Conservation (phyloP, 2,797 vertebrate species). For the Cyclura pinguis region DNA sequence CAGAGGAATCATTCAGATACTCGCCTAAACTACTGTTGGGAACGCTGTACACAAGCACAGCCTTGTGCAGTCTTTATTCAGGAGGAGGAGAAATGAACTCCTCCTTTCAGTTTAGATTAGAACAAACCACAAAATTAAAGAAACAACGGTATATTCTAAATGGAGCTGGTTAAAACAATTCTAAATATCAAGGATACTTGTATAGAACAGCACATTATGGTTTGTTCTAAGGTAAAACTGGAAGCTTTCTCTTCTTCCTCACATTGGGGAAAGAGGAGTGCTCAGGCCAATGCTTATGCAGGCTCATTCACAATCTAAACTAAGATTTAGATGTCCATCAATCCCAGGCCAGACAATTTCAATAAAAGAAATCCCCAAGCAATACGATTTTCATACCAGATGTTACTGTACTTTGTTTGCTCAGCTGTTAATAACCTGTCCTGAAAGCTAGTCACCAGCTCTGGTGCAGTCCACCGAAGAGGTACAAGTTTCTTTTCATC, state of each 20-base stretch:
- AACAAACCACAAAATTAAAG: not conserved
- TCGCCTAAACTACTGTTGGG: not conserved
- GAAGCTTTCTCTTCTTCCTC: not conserved
- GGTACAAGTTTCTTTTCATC: conserved; percentile 92
- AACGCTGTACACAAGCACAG: not conserved
- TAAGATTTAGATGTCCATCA: not conserved
- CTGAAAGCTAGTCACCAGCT: conserved; percentile 93
- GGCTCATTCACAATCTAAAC: not conserved
- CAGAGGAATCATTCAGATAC: not conserved
- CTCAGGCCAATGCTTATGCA: not conserved
- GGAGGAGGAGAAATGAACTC: not conserved
- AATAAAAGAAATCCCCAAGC: not conserved
- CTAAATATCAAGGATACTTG: no score
- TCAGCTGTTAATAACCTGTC: conserved; percentile 92
- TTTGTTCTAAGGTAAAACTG: not conserved
- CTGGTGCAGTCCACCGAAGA: conserved; percentile 95
- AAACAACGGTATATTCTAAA: not conserved
- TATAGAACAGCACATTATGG: not conserved
- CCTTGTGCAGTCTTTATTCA: not conserved
- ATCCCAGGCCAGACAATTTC: not conserved
- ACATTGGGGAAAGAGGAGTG: no score
- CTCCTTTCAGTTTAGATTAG: not conserved
- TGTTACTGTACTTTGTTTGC: conserved; percentile 92
- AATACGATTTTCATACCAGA: conserved; percentile 87
- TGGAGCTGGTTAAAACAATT: not conserved